Evolutionary conservation across 37 sponge, comb jelly and placozoan species (phyloP), one percentile per base, ranked within the genome.

Genomic region (Spongia lamella): DNA sequence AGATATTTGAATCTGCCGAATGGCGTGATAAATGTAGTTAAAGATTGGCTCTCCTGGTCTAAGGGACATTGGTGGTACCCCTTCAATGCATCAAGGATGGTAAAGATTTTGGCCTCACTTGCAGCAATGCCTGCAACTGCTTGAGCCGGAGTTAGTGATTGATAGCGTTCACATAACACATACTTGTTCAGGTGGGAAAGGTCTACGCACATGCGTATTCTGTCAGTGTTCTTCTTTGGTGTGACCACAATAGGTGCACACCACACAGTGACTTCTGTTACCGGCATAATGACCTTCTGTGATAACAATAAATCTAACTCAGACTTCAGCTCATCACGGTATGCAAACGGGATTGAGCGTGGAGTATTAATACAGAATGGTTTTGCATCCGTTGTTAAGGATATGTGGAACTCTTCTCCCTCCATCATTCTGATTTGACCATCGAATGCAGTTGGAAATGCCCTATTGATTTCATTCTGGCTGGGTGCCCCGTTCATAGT

Each of bases 111-210:
- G n/a, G n/a, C n/a, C n/a, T n/a, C n/a, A n/a, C n/a, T n/a, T n/a
- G 64, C 64, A 4, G 64, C 64, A 63, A 63, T 63, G 64, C 32
- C 32, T 20, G 64, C 32, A 7, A 63, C 64, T 25, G 32, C 64
- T 25, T 63, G 26, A 31, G 64, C 64, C 20, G 64, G 64, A 31
- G 64, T 2, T n/a, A 34, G 19, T 31, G 19, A 63, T 30, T 63
- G 64, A 25, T 63, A 63, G 19, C 64, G 27, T 2, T 63, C 64
- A 33, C 3, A 34, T 30, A 33, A 33, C 29, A 63, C 64, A 7
- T 63, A 63, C 32, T 30, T 63, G 33, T 63, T 63, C 20, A 63
- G 64, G 32, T 30, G 33, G 64, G 64, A 63, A 34, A 63, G 64
- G 32, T 63, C 6, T 31, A 63, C 64, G 33, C 33, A 63, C 64